phyloP scores from a whole-genome alignment of 2,113 vertebrate species.

The Cottus gobio region DNA sequence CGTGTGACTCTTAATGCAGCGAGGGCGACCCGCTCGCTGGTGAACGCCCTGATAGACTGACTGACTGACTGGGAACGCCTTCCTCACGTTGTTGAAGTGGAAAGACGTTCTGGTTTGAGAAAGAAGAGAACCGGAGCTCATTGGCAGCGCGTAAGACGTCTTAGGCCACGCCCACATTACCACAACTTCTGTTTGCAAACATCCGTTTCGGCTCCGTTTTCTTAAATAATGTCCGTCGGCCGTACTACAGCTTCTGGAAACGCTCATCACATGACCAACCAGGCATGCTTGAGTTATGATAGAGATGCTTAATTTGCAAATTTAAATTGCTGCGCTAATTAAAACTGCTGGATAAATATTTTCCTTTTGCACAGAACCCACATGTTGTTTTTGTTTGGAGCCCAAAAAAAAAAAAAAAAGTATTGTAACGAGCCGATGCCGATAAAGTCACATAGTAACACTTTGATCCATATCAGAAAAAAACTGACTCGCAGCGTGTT shows the following conservation, averaged over 20 bases:
- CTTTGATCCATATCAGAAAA: constrained; percentile 27
- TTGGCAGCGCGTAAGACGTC: not conserved
- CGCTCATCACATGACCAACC: too few species aligned
- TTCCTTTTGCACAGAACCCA: constrained; percentile 58
- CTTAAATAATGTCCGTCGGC: too few species aligned
- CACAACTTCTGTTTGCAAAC: too few species aligned
- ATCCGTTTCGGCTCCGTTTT: too few species aligned
- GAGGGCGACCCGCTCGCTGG: constrained; percentile 40
- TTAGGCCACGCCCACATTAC: too few species aligned
- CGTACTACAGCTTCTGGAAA: too few species aligned
- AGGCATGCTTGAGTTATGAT: constrained; percentile 77
- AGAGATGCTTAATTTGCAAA: constrained; percentile 78
- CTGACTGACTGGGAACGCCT: not conserved
- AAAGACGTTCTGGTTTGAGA: not conserved
- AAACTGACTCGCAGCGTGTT: constrained; percentile 45
- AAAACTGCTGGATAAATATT: constrained; percentile 82
- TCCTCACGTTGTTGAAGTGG: not conserved
- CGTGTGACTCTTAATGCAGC: constrained; percentile 37
- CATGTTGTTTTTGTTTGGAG: constrained; percentile 73
- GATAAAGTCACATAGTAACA: not conserved
- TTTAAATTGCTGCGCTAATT: constrained; percentile 80
- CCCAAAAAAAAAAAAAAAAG: not conserved
- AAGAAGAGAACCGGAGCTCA: constrained; percentile 8
- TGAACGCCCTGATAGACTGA: constrained; percentile 26
- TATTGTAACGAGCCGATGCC: not conserved